phyloP scores from a whole-genome alignment of 1,140 invertebrate species.

The Brachionus paranguensis region DNA sequence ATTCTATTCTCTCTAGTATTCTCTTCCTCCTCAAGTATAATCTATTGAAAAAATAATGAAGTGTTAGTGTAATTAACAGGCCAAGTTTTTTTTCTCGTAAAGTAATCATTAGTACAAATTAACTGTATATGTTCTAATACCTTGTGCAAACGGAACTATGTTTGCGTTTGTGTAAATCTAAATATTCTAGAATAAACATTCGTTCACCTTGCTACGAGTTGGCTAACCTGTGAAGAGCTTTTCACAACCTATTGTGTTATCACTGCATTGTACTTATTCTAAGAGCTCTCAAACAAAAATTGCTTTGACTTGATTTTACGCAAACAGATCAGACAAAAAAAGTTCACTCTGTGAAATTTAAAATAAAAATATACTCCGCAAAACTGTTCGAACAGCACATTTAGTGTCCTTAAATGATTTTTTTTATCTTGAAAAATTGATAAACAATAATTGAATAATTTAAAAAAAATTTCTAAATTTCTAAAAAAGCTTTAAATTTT shows the following conservation, averaged over 20 bases:
- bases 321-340: background rate
- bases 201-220: background rate
- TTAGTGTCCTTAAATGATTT: no score
- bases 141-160: slow-evolving; percentile 14
- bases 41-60: slow-evolving; percentile 27
- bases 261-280: background rate
- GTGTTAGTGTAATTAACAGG: slow-evolving; percentile 28
- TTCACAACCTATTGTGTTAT: background rate
- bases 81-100: background rate
- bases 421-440: no score
- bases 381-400: no score
- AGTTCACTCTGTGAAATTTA: no score
- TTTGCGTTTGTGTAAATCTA: background rate
- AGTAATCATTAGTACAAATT: background rate
- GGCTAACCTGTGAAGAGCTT: background rate
- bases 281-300: background rate
- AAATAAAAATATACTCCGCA: no score
- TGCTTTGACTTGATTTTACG: background rate
- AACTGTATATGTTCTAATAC: slow-evolving; percentile 9
- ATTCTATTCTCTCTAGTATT: background rate
- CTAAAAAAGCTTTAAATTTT: no score
- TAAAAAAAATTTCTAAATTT: no score
- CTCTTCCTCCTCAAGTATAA: background rate
- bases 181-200: background rate
- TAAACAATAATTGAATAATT: no score